Conservation (phyloP, 1,140 invertebrate species). For the Notospermus geniculatus region DNA sequence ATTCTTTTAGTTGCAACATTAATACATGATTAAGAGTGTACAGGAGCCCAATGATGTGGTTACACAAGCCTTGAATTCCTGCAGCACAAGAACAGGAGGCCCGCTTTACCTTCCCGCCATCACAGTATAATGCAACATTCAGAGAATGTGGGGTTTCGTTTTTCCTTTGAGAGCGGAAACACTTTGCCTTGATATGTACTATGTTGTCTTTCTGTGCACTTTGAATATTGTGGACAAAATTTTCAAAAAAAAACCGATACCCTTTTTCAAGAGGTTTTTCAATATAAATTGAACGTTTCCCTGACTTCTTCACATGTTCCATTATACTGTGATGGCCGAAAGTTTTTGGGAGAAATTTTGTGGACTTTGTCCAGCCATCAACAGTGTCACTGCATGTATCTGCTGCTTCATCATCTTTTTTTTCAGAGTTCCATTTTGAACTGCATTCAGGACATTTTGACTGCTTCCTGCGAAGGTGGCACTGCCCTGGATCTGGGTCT, state of each 20-base stretch:
- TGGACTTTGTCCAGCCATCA: too few relatives aligned
- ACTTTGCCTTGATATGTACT: neutral
- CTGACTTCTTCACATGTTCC: too few relatives aligned
- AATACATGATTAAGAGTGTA: neutral
- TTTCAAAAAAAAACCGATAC: conserved; percentile 3
- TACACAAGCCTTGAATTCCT: neutral
- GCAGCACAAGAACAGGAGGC: neutral
- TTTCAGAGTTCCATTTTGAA: too few relatives aligned
- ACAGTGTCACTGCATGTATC: too few relatives aligned
- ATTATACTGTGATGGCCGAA: too few relatives aligned
- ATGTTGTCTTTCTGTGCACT: neutral
- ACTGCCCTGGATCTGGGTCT: too few relatives aligned
- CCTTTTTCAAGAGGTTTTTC: conserved; percentile 4
- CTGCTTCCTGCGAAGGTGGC: too few relatives aligned
- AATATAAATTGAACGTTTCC: conserved; percentile 1
- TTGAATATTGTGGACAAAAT: neutral
- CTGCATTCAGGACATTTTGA: too few relatives aligned
- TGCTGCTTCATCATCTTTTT: too few relatives aligned
- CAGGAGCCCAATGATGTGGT: conserved; percentile 2
- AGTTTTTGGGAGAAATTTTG: too few relatives aligned
- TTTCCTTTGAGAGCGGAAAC: conserved; percentile 4
- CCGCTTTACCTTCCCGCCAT: neutral
- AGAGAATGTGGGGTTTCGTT: conserved; percentile 3
- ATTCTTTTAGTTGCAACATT: neutral
- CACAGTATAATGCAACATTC: neutral